phyloP scores from a whole-genome alignment of 1,140 invertebrate genomes.

The Aricia agestis region DNA sequence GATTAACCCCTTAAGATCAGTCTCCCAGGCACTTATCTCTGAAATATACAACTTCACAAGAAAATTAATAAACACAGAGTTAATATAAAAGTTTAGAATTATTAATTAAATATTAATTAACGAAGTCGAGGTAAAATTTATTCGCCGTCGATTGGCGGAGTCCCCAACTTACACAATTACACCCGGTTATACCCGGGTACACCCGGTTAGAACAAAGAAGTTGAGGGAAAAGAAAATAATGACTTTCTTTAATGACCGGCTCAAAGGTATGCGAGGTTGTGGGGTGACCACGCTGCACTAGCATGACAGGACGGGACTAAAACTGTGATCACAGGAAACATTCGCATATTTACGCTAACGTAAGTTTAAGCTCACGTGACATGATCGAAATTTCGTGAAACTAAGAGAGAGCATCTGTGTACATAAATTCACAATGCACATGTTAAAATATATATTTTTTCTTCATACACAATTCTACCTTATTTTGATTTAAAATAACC shows the following conservation, averaged over 20 bases:
- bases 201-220: conserved; percentile 40
- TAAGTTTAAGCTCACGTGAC: no score
- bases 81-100: conserved; percentile 14
- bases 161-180: conserved; percentile 44
- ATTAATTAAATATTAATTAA: conserved; percentile 14
- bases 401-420: no score
- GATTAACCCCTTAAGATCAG: no score
- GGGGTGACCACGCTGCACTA: background rate
- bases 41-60: no score
- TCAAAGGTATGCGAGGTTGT: conserved; percentile 35
- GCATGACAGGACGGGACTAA: background rate
- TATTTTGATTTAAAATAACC: background rate
- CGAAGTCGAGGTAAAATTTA: conserved; percentile 29
- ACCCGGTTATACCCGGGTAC: conserved; percentile 33
- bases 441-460: no score
- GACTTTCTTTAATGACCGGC: conserved; percentile 44
- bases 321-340: no score
- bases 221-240: conserved; percentile 38
- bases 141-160: conserved; percentile 31
- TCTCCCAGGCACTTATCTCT: no score
- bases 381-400: no score
- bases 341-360: no score
- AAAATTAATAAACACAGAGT: background rate
- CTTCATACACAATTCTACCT: no score
- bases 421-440: no score